Percentiles rank a stretch among this genome's conserved stretches.
phyloP scores from a whole-genome alignment of 1,140 invertebrate species.

The Pissodes strobi region DNA sequence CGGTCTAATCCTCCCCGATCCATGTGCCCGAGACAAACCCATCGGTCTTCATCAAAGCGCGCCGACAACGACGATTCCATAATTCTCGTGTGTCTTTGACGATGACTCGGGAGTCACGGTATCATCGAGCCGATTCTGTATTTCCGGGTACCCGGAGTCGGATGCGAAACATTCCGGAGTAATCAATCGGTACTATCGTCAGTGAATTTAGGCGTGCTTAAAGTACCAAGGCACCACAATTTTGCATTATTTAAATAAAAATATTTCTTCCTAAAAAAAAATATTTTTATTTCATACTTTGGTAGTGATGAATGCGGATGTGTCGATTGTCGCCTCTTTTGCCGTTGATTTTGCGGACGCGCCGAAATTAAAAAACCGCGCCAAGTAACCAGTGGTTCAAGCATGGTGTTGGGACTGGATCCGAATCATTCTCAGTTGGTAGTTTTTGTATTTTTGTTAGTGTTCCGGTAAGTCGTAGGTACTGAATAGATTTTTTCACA shows the following conservation, averaged over 20 bases:
- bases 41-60: constrained; percentile 35
- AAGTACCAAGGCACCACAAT: too few relatives aligned
- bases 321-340: background rate
- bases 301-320: background rate
- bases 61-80: constrained; percentile 31
- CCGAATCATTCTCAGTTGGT: constrained; percentile 12
- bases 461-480: constrained; percentile 21
- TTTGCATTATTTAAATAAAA: too few relatives aligned
- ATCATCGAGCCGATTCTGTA: background rate
- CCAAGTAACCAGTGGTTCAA: too few relatives aligned
- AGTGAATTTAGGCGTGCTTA: too few relatives aligned
- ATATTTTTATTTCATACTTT: background rate
- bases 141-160: constrained; percentile 17
- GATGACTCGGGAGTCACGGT: constrained; percentile 18
- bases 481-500: too few relatives aligned
- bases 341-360: background rate
- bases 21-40: constrained; percentile 28
- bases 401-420: constrained; percentile 1
- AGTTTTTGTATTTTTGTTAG: constrained; percentile 12
- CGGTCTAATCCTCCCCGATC: constrained; percentile 6
- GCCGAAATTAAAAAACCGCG: too few relatives aligned
- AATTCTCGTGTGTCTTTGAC: constrained; percentile 30
- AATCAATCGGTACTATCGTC: too few relatives aligned
- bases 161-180: background rate
- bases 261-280: too few relatives aligned